These are phyloP conservation scores for Colossoma macropomum DNA, from an alignment of 2,113 vertebrate genomes.

Conservation along the genomic window DNA sequence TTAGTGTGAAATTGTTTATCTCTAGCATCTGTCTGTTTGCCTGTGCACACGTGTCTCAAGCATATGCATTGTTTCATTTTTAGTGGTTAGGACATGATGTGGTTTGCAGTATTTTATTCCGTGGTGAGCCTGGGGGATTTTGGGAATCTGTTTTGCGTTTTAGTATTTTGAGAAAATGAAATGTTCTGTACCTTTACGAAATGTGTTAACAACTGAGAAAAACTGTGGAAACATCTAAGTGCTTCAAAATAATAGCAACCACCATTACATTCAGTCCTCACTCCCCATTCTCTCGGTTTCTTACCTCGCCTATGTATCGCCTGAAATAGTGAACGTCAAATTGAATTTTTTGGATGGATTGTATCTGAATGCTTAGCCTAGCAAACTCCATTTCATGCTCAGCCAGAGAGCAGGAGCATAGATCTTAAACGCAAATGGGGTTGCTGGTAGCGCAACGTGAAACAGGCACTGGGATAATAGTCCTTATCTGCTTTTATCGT, in stretches of 20 bases:
- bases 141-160: neutral
- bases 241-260: neutral
- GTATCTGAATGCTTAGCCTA: constrained; percentile 60
- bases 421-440: constrained; percentile 62
- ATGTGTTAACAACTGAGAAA: neutral
- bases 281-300: neutral
- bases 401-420: constrained; percentile 65
- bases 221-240: neutral
- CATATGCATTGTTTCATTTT: neutral
- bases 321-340: constrained; percentile 64
- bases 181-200: neutral
- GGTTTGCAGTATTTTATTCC: neutral
- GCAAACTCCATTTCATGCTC: constrained; percentile 73
- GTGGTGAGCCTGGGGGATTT: neutral
- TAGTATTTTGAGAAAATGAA: neutral
- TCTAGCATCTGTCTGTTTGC: neutral
- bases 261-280: neutral
- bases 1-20: neutral
- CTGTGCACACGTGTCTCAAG: neutral
- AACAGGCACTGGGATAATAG: constrained; percentile 47
- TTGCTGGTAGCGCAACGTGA: constrained; percentile 52
- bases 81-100: neutral
- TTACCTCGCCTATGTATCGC: constrained; percentile 37
- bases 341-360: constrained; percentile 61
- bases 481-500: constrained; percentile 61